phyloP scores from a whole-genome alignment of 1,140 invertebrate species.

The Drosophila neocordata region DNA sequence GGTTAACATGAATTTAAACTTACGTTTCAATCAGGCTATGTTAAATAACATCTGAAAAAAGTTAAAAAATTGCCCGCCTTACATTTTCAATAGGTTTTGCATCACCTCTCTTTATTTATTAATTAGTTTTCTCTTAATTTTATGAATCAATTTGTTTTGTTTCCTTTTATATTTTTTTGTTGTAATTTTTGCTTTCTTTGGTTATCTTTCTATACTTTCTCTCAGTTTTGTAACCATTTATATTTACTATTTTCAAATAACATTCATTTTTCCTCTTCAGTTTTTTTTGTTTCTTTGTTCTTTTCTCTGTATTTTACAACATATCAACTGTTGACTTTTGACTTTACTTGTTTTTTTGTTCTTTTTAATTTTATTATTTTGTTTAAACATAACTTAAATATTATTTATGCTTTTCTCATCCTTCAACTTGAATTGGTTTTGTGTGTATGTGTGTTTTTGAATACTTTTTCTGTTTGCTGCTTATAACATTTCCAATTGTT shows the following conservation, averaged over 20 bases:
- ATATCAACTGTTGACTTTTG: constrained; percentile 80
- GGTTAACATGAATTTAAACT: no score
- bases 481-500: constrained; percentile 42
- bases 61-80: constrained; percentile 14
- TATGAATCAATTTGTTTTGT: constrained; percentile 75
- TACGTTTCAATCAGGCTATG: no score
- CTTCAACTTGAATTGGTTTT: constrained; percentile 45
- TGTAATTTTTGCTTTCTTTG: constrained; percentile 61
- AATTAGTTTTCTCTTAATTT: constrained; percentile 78
- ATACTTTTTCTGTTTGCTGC: constrained; percentile 52
- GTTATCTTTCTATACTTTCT: constrained; percentile 61
- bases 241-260: constrained; percentile 64
- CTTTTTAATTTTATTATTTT: constrained; percentile 60
- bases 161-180: constrained; percentile 38
- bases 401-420: constrained; percentile 61
- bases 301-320: constrained; percentile 68
- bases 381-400: constrained; percentile 76
- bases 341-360: constrained; percentile 75
- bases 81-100: constrained; percentile 76
- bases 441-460: constrained; percentile 44
- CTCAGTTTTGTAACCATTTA: constrained; percentile 58
- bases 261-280: constrained; percentile 63
- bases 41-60: constrained; percentile 7
- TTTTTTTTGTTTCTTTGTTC: constrained; percentile 29
- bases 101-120: constrained; percentile 66